Evolutionary conservation across 2,113 vertebrate species (phyloP).

Genomic region (Labeo catla): DNA sequence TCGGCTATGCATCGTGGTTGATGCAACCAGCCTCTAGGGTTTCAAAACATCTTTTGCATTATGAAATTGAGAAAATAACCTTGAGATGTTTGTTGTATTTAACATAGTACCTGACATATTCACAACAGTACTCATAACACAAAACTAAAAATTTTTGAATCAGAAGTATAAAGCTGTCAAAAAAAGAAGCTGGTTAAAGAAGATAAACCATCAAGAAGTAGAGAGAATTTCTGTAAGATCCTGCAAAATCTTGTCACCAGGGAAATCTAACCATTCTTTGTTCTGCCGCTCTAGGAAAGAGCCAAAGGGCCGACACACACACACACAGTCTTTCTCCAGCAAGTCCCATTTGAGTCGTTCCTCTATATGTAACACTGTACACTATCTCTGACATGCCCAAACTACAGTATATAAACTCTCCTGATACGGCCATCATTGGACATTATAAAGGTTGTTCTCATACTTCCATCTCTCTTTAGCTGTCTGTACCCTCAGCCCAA

Average conservation of each 20-base stretch:
- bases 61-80: background rate
- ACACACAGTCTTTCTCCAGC: background rate
- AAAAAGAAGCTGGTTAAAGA: background rate
- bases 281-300: slow-evolving; percentile 8
- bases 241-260: background rate
- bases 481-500: background rate
- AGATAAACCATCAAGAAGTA: slow-evolving; percentile 29
- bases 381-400: background rate
- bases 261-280: slow-evolving; percentile 30
- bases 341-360: slow-evolving; percentile 1
- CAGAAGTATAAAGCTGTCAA: background rate
- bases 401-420: slow-evolving; percentile 20
- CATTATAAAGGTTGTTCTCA: slow-evolving; percentile 19
- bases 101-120: background rate
- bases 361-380: slow-evolving; percentile 2
- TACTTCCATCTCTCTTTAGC: slow-evolving; percentile 20
- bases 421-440: slow-evolving; percentile 1
- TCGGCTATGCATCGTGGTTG: background rate
- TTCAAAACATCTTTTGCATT: background rate
- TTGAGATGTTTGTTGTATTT: background rate
- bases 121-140: background rate
- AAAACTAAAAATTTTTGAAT: slow-evolving; percentile 5
- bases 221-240: slow-evolving; percentile 23
- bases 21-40: background rate
- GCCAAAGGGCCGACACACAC: slow-evolving; percentile 21